Conservation (phyloP, 1,140 invertebrate species). For the Drosophila micromelanica region DNA sequence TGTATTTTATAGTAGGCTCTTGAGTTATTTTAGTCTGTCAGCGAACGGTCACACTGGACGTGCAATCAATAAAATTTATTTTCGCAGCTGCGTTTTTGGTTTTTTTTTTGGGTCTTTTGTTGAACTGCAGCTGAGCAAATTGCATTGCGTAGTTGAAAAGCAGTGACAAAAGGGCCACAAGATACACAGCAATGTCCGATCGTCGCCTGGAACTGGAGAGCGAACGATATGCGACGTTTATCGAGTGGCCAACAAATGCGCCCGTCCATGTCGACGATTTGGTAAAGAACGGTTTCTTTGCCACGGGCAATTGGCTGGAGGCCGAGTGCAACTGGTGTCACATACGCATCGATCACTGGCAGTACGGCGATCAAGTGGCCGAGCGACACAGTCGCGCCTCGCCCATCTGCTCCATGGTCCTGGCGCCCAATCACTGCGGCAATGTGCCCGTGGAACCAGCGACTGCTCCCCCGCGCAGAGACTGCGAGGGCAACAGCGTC, state of each 20-base stretch:
- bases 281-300: conserved; percentile 93
- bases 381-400: conserved; percentile 84
- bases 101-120: conserved; percentile 24
- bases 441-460: conserved; percentile 85
- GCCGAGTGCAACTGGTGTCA: conserved; percentile 92
- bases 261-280: conserved; percentile 88
- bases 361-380: conserved; percentile 88
- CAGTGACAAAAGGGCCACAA: conserved; percentile 9
- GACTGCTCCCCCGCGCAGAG: conserved; percentile 3
- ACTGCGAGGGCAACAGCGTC: conserved; percentile 58
- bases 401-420: conserved; percentile 90
- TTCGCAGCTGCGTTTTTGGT: conserved; percentile 30
- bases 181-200: conserved; percentile 49
- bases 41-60: conserved; percentile 22
- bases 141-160: conserved; percentile 34
- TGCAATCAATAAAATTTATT: conserved; percentile 47
- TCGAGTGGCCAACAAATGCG: conserved; percentile 87
- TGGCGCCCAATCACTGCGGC: conserved; percentile 86
- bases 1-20: neutral
- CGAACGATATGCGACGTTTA: conserved; percentile 89
- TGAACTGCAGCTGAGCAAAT: conserved; percentile 37
- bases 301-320: conserved; percentile 87
- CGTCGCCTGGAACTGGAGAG: conserved; percentile 85
- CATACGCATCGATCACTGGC: conserved; percentile 89
- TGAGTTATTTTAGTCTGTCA: neutral